Base-by-base conservation (phyloP, 2,113 vertebrate genomes). In the Crypturellus undulatus region DNA sequence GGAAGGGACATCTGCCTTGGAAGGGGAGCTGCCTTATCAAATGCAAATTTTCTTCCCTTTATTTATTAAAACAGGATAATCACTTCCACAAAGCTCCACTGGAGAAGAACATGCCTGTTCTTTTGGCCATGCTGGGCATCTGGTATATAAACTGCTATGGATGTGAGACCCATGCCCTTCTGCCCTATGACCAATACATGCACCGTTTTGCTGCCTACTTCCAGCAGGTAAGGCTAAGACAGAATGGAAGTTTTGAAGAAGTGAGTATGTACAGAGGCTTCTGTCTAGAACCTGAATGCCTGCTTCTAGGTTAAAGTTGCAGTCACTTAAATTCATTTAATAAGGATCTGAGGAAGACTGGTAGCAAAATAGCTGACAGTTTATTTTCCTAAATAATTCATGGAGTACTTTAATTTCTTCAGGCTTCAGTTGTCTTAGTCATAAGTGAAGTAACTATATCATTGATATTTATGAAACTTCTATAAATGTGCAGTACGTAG, bases 121-220 rank as follows among this genome's bases (percentile, higher is more conserved):
- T 99, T 77, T 96, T 99, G 96, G 99, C 99, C 19, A 97, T 99
- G 96, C 97, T 99, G 86, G 99, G 99, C 1, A 70, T 99, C 96
- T 99, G 99, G 99, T 99, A 99, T 94, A 99, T 99, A 96, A 99
- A 99, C 97, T 99, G 98, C 97, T 99, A 99, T 8, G 98, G 98
- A 3, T 98, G 98, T 28, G 99, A 99, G 97, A 99, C 99, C 0
- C 99, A 99, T 1, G 98, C 98, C 16, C 95, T 99, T 93, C 97
- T 99, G 94, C 99, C 99, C 75, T 99, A 99, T 4, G 99, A 99
- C 97, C 99, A 99, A 96, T 99, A 99, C 97, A 98, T 99, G 98
- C 99, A 99, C 93, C 99, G 99, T 82, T 99, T 99, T 24, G 98
- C 99, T 3, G 99, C 99, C n/a, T 99, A 99, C 96, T 99, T 99